phyloP scores from a whole-genome alignment of 2,888 invertebrate species.

The Anorthoa munda region DNA sequence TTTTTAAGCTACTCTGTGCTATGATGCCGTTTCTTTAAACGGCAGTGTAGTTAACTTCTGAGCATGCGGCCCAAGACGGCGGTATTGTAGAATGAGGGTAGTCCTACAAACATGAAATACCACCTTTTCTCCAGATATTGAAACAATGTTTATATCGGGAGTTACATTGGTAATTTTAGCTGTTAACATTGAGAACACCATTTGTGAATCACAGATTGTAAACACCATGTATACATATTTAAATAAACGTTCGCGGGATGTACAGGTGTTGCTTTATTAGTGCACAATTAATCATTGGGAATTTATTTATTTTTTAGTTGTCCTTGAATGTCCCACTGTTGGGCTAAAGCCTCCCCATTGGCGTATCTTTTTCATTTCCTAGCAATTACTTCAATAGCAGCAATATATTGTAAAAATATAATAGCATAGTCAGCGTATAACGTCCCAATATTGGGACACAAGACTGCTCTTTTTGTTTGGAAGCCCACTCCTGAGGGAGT shows the following conservation, averaged over 20 bases:
- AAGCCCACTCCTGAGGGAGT: no score
- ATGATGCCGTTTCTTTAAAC: background rate
- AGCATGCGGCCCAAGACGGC: background rate
- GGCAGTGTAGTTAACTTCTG: background rate
- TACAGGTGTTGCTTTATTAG: slow-evolving; percentile 38
- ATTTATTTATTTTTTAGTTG: background rate
- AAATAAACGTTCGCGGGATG: slow-evolving; percentile 34
- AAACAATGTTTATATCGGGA: background rate
- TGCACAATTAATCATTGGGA: slow-evolving; percentile 13
- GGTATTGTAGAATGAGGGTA: background rate
- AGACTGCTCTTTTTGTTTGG: no score
- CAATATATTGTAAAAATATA: background rate
- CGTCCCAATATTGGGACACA: no score
- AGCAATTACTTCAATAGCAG: no score
- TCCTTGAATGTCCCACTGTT: no score
- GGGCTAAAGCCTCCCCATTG: no score
- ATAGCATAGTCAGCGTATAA: no score
- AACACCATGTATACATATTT: slow-evolving; percentile 43
- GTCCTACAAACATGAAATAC: slow-evolving; percentile 4
- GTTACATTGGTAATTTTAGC: slow-evolving; percentile 20
- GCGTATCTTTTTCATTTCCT: no score
- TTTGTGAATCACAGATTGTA: slow-evolving; percentile 49
- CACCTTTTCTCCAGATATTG: slow-evolving; percentile 6
- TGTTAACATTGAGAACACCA: slow-evolving; percentile 7
- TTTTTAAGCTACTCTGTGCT: background rate